phyloP scores from a whole-genome alignment of 2,888 invertebrate species.

The Falcaria lacertinaria region DNA sequence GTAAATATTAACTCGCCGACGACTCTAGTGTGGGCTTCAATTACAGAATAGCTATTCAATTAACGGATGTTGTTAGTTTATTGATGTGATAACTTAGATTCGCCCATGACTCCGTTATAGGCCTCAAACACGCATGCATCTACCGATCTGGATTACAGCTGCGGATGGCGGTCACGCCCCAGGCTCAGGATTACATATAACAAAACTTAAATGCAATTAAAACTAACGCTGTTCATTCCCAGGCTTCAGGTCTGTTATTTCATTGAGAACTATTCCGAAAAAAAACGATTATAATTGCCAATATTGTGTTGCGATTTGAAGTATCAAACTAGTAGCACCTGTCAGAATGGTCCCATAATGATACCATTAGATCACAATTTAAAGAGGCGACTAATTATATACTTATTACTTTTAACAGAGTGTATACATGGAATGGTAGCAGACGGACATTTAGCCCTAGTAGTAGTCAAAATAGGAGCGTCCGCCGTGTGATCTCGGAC shows the following conservation, averaged over 20 bases:
- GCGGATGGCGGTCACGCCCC: slow-evolving; percentile 42
- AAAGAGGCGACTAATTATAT: too few relatives aligned
- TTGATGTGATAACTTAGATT: slow-evolving; percentile 50
- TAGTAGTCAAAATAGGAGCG: slow-evolving; percentile 24
- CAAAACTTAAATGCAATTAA: slow-evolving; percentile 15
- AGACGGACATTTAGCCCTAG: background rate
- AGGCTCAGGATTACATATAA: slow-evolving; percentile 31
- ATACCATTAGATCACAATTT: too few relatives aligned
- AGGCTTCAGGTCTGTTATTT: slow-evolving; percentile 3
- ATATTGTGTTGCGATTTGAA: too few relatives aligned
- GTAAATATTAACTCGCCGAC: slow-evolving; percentile 11
- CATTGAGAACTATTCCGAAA: too few relatives aligned
- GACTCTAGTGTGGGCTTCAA: slow-evolving; percentile 24
- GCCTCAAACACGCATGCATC: slow-evolving; percentile 49
- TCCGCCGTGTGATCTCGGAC: slow-evolving; percentile 35
- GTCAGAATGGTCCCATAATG: too few relatives aligned
- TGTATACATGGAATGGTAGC: background rate
- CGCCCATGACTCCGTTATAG: slow-evolving; percentile 41
- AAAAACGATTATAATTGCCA: too few relatives aligned
- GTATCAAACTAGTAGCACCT: too few relatives aligned
- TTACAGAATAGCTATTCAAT: slow-evolving; percentile 43
- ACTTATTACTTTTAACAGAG: background rate
- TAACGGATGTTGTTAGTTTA: slow-evolving; percentile 45
- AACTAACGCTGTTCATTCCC: slow-evolving; percentile 16
- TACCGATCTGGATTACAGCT: slow-evolving; percentile 37